phyloP scores from a whole-genome alignment of 1,140 invertebrate genomes.

The Notospermus geniculatus region DNA sequence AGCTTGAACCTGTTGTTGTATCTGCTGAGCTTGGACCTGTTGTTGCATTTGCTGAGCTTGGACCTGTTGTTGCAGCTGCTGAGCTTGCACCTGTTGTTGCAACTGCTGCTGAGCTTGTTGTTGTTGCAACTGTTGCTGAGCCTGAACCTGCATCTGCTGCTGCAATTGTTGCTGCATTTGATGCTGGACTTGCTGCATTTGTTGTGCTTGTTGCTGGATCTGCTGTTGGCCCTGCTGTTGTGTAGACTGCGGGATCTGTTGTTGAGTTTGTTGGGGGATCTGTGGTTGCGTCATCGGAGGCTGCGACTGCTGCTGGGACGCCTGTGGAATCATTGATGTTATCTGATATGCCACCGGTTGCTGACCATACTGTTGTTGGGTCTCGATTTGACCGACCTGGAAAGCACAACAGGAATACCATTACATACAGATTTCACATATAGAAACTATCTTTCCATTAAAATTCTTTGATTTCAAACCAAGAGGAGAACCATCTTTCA shows the following conservation, averaged over 20 bases:
- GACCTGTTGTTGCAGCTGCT: constrained; percentile 17
- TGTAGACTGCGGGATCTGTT: not conserved
- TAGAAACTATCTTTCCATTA: too few relatives aligned
- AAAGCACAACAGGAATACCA: not conserved
- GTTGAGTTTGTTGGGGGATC: constrained; percentile 3
- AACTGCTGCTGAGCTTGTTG: not conserved
- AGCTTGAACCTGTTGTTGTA: too few relatives aligned
- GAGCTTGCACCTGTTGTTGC: constrained; percentile 3
- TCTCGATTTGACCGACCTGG: constrained; percentile 7
- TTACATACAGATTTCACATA: not conserved
- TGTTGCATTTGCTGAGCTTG: constrained; percentile 9
- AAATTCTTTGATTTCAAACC: too few relatives aligned
- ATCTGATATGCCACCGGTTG: constrained; percentile 8
- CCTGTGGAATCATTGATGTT: not conserved
- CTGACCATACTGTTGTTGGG: constrained; percentile 11
- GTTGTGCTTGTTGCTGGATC: too few relatives aligned
- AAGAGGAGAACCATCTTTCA: too few relatives aligned
- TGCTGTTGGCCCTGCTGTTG: constrained; percentile 5
- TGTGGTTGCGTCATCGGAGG: constrained; percentile 12
- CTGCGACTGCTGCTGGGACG: constrained; percentile 12
- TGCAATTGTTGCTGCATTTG: not conserved
- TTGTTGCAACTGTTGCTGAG: constrained; percentile 13
- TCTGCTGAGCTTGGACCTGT: constrained; percentile 4
- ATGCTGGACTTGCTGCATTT: not conserved
- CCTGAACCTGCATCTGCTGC: constrained; percentile 7